A percentile compares a stretch with the other conserved stretches of the same genome.
Conservation (phyloP, 2,888 invertebrate species). For the Heliconius hortense region DNA sequence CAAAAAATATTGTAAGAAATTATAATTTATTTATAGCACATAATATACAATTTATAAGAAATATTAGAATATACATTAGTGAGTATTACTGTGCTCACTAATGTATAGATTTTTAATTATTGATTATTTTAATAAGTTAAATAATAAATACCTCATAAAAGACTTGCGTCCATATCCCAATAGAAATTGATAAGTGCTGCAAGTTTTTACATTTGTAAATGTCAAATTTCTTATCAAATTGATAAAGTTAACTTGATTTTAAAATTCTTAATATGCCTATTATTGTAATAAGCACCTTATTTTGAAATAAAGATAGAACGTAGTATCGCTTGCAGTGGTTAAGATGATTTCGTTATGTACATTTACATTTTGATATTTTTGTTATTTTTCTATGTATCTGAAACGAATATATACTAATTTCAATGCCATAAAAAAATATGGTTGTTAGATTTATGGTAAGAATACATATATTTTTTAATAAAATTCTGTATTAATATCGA, state of each 20-base stretch:
- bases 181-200: neutral
- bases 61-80: neutral
- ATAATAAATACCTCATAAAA: slow-evolving; percentile 2
- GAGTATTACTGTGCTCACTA: neutral
- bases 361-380: too few relatives aligned
- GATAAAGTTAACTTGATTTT: neutral
- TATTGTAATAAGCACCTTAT: neutral
- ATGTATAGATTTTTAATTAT: neutral
- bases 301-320: rapidly evolving
- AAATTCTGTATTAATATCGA: neutral
- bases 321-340: neutral
- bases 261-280: too few relatives aligned
- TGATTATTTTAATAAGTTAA: neutral
- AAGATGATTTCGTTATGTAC: neutral
- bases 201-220: slow-evolving; percentile 7
- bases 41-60: neutral
- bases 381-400: too few relatives aligned
- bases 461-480: neutral
- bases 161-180: neutral
- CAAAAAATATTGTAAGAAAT: neutral
- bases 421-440: neutral
- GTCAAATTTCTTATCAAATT: slow-evolving; percentile 24
- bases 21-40: neutral
- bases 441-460: neutral
- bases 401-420: too few relatives aligned